Conservation (phyloP, 2,797 vertebrate genomes). For the Basileuterus tristriatus region DNA sequence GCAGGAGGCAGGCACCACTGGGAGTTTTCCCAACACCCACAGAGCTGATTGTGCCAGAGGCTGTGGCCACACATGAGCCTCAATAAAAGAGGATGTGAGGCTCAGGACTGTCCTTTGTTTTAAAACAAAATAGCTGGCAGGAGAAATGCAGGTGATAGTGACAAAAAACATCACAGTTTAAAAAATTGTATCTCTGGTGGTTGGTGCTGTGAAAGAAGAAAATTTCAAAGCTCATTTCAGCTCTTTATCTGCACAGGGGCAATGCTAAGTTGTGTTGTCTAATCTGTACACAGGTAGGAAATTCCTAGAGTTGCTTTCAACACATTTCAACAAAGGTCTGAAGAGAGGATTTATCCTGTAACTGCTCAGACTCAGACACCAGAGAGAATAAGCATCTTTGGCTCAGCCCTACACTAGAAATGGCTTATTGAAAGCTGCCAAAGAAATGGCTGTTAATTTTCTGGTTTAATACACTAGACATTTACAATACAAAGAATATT, state of each 20-base stretch:
- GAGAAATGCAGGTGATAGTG: background rate
- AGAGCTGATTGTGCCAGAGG: background rate
- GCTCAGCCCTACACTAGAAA: background rate
- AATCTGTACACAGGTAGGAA: background rate
- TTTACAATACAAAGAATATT: slow-evolving; percentile 1
- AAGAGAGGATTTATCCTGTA: background rate
- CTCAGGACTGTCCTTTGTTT: background rate
- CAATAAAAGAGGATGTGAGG: accelerated
- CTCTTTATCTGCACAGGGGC: background rate
- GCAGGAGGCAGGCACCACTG: background rate
- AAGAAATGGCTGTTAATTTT: background rate
- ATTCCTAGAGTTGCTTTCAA: background rate
- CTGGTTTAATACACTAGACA: slow-evolving; percentile 1
- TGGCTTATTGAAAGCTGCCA: background rate
- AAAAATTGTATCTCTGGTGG: accelerated
- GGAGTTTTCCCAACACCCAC: background rate
- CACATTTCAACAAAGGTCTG: background rate
- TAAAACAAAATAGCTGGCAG: background rate
- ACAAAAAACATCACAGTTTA: background rate
- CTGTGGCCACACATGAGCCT: background rate
- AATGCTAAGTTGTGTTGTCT: background rate
- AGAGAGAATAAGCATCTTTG: background rate
- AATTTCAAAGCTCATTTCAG: background rate
- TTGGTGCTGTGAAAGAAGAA: background rate
- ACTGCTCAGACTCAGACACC: background rate